Evolutionary conservation across 2,113 vertebrate genomes (phyloP).

Genomic region (Corythoichthys haematopterus): DNA sequence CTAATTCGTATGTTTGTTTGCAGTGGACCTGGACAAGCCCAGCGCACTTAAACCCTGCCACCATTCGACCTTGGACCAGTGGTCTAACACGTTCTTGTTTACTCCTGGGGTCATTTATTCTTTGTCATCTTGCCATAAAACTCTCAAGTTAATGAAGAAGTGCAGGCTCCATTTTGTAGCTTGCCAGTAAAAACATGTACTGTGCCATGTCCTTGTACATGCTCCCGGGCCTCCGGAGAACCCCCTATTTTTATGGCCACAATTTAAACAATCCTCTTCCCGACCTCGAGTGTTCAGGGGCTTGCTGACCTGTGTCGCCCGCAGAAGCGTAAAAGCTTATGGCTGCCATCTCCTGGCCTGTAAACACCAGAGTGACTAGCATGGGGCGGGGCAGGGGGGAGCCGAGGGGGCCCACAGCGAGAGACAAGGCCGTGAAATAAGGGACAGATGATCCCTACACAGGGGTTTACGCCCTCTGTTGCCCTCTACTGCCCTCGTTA

Average conservation of each 20-base stretch:
- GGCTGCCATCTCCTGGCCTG: constrained; percentile 9
- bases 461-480: constrained; percentile 5
- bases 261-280: neutral
- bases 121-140: constrained; percentile 43
- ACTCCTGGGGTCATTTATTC: constrained; percentile 12
- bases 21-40: neutral
- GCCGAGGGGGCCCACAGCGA: neutral
- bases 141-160: constrained; percentile 46
- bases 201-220: constrained; percentile 23
- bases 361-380: constrained; percentile 14
- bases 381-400: neutral
- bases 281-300: neutral
- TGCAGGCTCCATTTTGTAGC: constrained; percentile 22
- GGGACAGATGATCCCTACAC: constrained; percentile 12
- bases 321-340: constrained; percentile 26
- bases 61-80: neutral
- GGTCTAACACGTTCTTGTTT: neutral
- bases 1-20: constrained; percentile 8
- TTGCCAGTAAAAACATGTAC: constrained; percentile 33
- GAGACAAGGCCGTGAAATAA: neutral
- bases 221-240: neutral
- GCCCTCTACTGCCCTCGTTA: neutral
- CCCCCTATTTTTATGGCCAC: neutral
- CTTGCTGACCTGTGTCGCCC: constrained; percentile 20
- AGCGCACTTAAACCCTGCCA: neutral